These are phyloP conservation scores for Lichenostomus cassidix DNA, from an alignment of 2,113 vertebrate genomes.

Conservation along the genomic window DNA sequence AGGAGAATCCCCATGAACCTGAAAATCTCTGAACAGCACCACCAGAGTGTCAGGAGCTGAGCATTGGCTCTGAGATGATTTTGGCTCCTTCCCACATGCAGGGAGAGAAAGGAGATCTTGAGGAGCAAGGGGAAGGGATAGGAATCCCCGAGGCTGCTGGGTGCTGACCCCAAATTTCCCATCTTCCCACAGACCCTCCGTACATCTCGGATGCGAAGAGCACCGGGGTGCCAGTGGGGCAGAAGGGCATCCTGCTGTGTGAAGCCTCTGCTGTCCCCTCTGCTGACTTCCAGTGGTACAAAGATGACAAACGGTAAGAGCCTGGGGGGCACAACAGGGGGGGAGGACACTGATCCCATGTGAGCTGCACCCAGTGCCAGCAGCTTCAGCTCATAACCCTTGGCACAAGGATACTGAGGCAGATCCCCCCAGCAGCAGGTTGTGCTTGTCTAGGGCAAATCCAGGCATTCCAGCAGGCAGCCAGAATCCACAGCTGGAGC, in stretches of 20 bases:
- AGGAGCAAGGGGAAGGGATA: not conserved
- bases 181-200: slow-evolving; percentile 81
- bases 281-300: slow-evolving; percentile 95
- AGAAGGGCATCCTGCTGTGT: slow-evolving; percentile 88
- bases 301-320: slow-evolving; percentile 89
- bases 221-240: slow-evolving; percentile 87
- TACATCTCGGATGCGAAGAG: slow-evolving; percentile 89
- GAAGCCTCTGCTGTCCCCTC: slow-evolving; percentile 90
- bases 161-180: not conserved
- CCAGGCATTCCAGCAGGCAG: not conserved
- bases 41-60: not conserved
- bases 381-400: fast-evolving
- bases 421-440: not conserved
- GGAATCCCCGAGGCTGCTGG: fast-evolving
- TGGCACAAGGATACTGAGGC: not conserved
- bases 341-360: fast-evolving
- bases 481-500: not conserved
- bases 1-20: not conserved
- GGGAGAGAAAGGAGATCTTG: not conserved
- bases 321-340: fast-evolving
- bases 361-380: not conserved
- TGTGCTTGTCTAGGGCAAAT: not conserved
- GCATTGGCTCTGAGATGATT: not conserved
- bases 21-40: not conserved
- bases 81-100: fast-evolving